Percentiles rank a stretch among this genome's conserved stretches.
Conservation (phyloP, 2,113 vertebrate species). For the Chlorodrepanis virens region DNA sequence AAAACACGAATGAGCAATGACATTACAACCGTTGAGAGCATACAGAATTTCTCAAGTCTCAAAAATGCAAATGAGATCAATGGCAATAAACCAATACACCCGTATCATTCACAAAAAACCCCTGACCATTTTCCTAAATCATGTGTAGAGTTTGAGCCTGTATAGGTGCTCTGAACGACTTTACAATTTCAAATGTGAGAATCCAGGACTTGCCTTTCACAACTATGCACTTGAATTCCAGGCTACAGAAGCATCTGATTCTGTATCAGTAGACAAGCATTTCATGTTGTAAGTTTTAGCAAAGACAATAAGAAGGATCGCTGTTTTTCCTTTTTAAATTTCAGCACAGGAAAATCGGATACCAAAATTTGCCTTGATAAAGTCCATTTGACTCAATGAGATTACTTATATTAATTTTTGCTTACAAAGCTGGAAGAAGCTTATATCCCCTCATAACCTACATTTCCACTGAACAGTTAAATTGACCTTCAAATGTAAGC, state of each 20-base stretch:
- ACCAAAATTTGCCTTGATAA: neutral
- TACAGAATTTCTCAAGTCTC: neutral
- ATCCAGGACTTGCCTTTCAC: neutral
- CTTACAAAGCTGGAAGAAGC: neutral
- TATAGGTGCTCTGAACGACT: neutral
- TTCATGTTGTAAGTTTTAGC: neutral
- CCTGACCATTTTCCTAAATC: neutral
- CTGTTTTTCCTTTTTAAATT: neutral
- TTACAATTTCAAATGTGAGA: neutral
- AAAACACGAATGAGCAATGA: neutral
- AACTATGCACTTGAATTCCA: neutral
- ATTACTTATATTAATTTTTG: neutral
- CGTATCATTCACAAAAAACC: neutral
- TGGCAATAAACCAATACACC: neutral
- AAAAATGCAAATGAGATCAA: neutral
- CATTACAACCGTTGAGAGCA: neutral
- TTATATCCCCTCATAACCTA: neutral
- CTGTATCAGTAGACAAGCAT: neutral
- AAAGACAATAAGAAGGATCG: neutral
- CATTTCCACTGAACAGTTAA: neutral
- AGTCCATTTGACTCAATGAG: neutral
- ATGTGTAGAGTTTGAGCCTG: neutral
- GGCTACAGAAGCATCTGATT: neutral
- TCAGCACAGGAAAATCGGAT: neutral
- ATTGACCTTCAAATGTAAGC: neutral